phyloP scores from a whole-genome alignment of 1,140 invertebrate species.

The Drosophila ohnishii region DNA sequence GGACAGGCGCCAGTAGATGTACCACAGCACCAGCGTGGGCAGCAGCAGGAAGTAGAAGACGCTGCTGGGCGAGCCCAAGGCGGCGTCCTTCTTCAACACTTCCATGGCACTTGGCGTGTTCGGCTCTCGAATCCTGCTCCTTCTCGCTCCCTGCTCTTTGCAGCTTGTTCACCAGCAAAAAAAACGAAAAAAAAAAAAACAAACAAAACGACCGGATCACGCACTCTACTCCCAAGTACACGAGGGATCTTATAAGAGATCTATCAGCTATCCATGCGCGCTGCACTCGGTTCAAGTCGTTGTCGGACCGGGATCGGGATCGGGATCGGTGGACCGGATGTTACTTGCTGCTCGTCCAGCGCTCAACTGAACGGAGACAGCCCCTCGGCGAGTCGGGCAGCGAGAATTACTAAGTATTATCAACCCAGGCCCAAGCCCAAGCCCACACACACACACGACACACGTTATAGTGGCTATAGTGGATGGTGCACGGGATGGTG shows the following conservation, averaged over 20 bases:
- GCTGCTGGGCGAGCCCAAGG: conserved; percentile 84
- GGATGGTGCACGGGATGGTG: conserved; percentile 6
- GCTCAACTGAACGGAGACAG: conserved; percentile 55
- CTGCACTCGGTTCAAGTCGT: conserved; percentile 9
- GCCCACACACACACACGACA: conserved; percentile 7
- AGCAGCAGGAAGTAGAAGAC: conserved; percentile 88
- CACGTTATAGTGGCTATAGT: not conserved
- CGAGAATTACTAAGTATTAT: conserved; percentile 35
- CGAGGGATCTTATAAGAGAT: conserved; percentile 7
- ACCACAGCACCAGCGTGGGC: conserved; percentile 87
- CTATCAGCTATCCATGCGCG: conserved; percentile 28
- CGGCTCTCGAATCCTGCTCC: conserved; percentile 6
- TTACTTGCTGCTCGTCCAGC: conserved; percentile 65
- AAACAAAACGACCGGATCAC: conserved; percentile 20
- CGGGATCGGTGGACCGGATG: conserved; percentile 51
- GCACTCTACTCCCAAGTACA: conserved; percentile 21
- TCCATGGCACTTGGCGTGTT: conserved; percentile 40
- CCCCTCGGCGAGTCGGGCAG: conserved; percentile 37
- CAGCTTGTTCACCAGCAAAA: conserved; percentile 32
- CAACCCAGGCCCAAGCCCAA: conserved; percentile 17
- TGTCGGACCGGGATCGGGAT: conserved; percentile 14
- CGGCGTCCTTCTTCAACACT: conserved; percentile 73
- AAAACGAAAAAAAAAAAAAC: conserved; percentile 19
- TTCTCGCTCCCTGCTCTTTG: not conserved
- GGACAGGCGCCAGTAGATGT: conserved; percentile 89